Conservation (phyloP, 1,140 invertebrate genomes). For the Drosophila sucinea region DNA sequence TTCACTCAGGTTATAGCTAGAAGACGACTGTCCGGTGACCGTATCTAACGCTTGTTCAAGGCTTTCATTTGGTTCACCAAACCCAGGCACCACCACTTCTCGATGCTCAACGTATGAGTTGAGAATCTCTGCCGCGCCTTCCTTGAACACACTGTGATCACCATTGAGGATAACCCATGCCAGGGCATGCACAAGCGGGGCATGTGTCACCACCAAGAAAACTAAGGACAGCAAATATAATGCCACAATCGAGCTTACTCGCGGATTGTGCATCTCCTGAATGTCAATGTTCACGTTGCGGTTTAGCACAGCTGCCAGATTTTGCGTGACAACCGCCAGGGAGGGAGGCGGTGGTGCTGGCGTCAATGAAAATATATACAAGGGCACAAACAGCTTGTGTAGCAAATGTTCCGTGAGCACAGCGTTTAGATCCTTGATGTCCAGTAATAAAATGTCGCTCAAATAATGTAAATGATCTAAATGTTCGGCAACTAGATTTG, state of each 20-base stretch:
- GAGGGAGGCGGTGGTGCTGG: conserved; percentile 80
- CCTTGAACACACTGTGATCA: conserved; percentile 88
- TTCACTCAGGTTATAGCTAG: conserved; percentile 58
- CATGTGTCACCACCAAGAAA: conserved; percentile 96
- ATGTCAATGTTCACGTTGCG: conserved; percentile 84
- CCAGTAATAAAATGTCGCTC: conserved; percentile 97
- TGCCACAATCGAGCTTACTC: conserved; percentile 94
- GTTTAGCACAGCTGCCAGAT: conserved; percentile 86
- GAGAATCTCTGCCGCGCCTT: conserved; percentile 89
- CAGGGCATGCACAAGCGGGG: conserved; percentile 93
- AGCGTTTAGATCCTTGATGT: conserved; percentile 96
- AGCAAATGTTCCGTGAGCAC: conserved; percentile 98
- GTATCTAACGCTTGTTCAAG: conserved; percentile 86
- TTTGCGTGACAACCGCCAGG: conserved; percentile 86
- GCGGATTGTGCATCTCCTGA: conserved; percentile 85
- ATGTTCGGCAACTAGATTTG: conserved; percentile 98
- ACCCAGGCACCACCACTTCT: conserved; percentile 83
- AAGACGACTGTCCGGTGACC: conserved; percentile 59
- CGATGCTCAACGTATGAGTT: conserved; percentile 88
- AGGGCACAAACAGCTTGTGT: conserved; percentile 95
- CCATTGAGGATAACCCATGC: conserved; percentile 95
- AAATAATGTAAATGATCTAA: conserved; percentile 99
- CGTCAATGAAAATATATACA: conserved; percentile 96
- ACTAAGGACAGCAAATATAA: conserved; percentile 97
- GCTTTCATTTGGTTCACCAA: conserved; percentile 85